Base-by-base conservation (phyloP, 37 sponge, comb jelly and placozoan genomes). In the Dysidea cf. avara region DNA sequence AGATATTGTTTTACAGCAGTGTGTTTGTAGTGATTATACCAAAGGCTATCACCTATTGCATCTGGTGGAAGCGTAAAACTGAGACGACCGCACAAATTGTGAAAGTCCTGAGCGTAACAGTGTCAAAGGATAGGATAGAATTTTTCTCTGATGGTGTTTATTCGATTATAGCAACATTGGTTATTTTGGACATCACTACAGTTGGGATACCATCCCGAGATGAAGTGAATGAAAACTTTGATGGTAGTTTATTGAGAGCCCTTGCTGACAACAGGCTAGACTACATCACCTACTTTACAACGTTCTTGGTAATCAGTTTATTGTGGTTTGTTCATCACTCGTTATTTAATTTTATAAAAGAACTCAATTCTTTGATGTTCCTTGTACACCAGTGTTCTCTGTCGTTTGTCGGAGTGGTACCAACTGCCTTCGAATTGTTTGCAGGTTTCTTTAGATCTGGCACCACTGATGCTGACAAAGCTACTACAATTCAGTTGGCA, bases 101-200 rank as follows among this genome's bases (percentile, higher is more conserved):
- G 5, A 5, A 9, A 43, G 46, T 9, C 5, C 9, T 43, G 46
- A 9, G 46, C 9, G 9, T 43, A 12, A 12, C 5, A 5, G 9
- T 43, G 5, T 43, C 46, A 12, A 80, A 80, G 64, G 57, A 69
- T 25, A 80, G 80, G 34, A 80, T 71, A 35, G 80, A 80, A 70
- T 61, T 82, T 21, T 89, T 89, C 81, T 75, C 65, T 68, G 90
- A 89, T 80, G 90, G 90, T 64, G 52, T 89, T 1, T 89, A 83
- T 36, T 33, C 90, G 9, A 89, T 83, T 56, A 84, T 83, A 22
- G 90, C 90, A 53, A 89, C 90, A 28, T 58, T 89, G 20, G 68
- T 89, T 20, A 69, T 89, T n/a, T 59, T 89, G 26, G 90, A 89
- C 58, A 21, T 83, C 12, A 87, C 88, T 71, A 40, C 53, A 13